phyloP scores from a whole-genome alignment of 2,888 invertebrate species.

The Euproctis similis region DNA sequence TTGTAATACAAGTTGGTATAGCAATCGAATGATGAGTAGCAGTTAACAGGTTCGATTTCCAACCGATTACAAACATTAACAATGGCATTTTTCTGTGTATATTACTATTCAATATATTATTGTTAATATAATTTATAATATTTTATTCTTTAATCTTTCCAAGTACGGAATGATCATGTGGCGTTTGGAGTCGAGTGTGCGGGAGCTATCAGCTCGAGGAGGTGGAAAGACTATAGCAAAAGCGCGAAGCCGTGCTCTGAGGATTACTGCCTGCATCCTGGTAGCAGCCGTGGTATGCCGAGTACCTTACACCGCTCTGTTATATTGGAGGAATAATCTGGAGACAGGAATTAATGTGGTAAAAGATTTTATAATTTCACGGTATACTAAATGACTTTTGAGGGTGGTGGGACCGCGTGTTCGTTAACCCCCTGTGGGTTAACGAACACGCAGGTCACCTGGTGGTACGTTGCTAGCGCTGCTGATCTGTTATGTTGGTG shows the following conservation, averaged over 20 bases:
- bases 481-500: no score
- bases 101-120: no score
- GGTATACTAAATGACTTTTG: no score
- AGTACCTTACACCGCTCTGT: constrained; percentile 82
- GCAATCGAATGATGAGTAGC: neutral
- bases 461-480: no score
- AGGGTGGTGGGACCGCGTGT: no score
- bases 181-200: constrained; percentile 80
- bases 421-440: no score
- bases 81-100: neutral
- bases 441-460: no score
- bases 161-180: constrained; percentile 60
- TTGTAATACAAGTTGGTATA: no score
- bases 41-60: neutral
- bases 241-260: constrained; percentile 81
- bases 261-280: constrained; percentile 82
- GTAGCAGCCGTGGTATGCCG: constrained; percentile 81
- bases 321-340: constrained; percentile 78
- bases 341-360: constrained; percentile 63
- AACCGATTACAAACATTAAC: neutral
- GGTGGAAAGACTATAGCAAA: constrained; percentile 74
- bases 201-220: constrained; percentile 77
- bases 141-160: no score
- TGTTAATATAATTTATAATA: no score
- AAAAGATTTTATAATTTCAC: no score